Evolutionary conservation across 1,140 invertebrate genomes (phyloP).

Genomic region (Nixonia krombeini): DNA sequence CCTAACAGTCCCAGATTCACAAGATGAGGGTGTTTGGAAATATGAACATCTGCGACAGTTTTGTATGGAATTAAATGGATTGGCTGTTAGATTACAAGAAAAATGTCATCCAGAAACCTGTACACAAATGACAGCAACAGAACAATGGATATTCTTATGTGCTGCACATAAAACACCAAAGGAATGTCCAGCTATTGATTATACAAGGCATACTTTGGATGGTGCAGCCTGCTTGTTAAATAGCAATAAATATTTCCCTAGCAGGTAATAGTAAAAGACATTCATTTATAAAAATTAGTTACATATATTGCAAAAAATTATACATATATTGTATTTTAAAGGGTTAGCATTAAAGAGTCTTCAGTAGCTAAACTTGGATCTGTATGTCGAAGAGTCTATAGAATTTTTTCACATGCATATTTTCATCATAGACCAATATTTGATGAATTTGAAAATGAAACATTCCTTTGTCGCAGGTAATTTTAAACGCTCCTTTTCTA

Average conservation of each 20-base stretch:
- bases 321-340: constrained; percentile 69
- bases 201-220: constrained; percentile 99
- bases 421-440: constrained; percentile 98
- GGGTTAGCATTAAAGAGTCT: constrained; percentile 98
- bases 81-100: constrained; percentile 92
- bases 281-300: background rate
- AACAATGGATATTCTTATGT: constrained; percentile 99
- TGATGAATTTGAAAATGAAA: constrained; percentile 98
- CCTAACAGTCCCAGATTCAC: constrained; percentile 94
- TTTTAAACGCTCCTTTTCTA: background rate
- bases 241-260: constrained; percentile 99
- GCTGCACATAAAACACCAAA: constrained; percentile 99
- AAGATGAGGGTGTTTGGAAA: constrained; percentile 99
- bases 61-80: constrained; percentile 98
- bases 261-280: constrained; percentile 80
- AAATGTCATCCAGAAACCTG: constrained; percentile 98
- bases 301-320: background rate
- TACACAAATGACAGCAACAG: constrained; percentile 99
- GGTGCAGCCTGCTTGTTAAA: constrained; percentile 98
- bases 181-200: constrained; percentile 99
- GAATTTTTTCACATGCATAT: constrained; percentile 99
- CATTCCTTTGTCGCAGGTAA: constrained; percentile 90
- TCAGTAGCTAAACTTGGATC: constrained; percentile 98
- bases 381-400: constrained; percentile 97
- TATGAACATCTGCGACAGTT: constrained; percentile 99